Conservation (phyloP, 2,888 invertebrate species). For the Zaprionus obscuricornis region DNA sequence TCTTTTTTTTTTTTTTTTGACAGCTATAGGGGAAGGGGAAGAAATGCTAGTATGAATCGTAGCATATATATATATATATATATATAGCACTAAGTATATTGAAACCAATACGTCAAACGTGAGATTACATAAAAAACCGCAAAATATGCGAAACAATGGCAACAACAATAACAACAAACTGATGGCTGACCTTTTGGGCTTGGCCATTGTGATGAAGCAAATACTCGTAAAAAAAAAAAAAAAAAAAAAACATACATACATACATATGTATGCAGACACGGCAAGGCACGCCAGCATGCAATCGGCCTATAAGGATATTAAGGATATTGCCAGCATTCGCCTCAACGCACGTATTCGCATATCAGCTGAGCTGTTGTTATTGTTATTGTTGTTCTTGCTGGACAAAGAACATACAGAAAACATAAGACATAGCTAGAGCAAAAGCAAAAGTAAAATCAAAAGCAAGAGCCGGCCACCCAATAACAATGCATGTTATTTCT, state of each 20-base stretch:
- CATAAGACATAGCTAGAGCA: too few relatives aligned
- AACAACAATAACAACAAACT: slow-evolving; percentile 17
- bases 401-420: slow-evolving; percentile 12
- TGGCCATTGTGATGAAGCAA: slow-evolving; percentile 70
- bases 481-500: slow-evolving; percentile 22
- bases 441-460: too few relatives aligned
- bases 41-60: neutral
- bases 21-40: neutral
- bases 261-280: too few relatives aligned
- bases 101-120: slow-evolving; percentile 78
- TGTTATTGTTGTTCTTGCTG: slow-evolving; percentile 14
- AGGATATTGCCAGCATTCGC: slow-evolving; percentile 48
- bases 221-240: slow-evolving; percentile 74
- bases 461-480: slow-evolving; percentile 53
- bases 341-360: slow-evolving; percentile 47
- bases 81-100: slow-evolving; percentile 47
- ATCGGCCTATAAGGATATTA: slow-evolving; percentile 65
- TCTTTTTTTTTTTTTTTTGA: too few relatives aligned
- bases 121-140: slow-evolving; percentile 79
- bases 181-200: slow-evolving; percentile 62
- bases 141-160: slow-evolving; percentile 69
- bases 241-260: too few relatives aligned
- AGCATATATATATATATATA: too few relatives aligned
- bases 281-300: slow-evolving; percentile 57
- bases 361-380: slow-evolving; percentile 6